A percentile compares a stretch with the other conserved stretches of the same genome.
These are phyloP conservation scores for Rynchops niger DNA, from an alignment of 2,113 vertebrate genomes.

Conservation along the genomic window DNA sequence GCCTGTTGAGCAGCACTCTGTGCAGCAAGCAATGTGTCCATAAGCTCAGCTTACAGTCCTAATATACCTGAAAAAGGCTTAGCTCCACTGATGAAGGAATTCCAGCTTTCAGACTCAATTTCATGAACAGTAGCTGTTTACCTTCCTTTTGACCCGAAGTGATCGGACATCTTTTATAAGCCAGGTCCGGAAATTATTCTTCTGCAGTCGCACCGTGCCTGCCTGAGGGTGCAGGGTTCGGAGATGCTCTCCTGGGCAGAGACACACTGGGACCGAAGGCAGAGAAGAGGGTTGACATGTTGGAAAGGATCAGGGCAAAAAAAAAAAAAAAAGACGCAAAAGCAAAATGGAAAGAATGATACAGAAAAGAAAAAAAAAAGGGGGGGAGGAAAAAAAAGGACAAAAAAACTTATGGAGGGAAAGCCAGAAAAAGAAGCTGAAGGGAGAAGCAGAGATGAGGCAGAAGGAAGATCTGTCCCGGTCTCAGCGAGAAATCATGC, in stretches of 20 bases:
- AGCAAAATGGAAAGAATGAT: neutral
- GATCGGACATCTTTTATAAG: neutral
- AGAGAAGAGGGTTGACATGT: neutral
- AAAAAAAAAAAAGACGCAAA: neutral
- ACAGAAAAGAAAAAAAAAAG: neutral
- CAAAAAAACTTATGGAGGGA: neutral
- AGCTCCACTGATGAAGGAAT: neutral
- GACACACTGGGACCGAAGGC: neutral
- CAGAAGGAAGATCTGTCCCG: neutral
- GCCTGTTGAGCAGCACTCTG: neutral
- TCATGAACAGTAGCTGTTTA: neutral
- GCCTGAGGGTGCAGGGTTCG: neutral
- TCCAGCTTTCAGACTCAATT: neutral
- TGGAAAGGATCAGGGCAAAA: neutral
- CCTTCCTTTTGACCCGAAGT: neutral
- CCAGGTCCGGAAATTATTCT: neutral
- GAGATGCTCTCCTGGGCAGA: neutral
- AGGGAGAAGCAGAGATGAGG: neutral
- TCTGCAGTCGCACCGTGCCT: neutral
- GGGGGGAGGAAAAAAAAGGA: rapidly evolving
- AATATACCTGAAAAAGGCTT: neutral
- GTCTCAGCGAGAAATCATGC: neutral
- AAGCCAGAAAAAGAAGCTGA: neutral
- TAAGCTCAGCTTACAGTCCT: neutral
- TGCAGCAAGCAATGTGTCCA: neutral